Percentiles rank a stretch among this genome's conserved stretches.
Evolutionary conservation across 2,113 vertebrate genomes (phyloP).

Genomic region (Hemicordylus capensis): DNA sequence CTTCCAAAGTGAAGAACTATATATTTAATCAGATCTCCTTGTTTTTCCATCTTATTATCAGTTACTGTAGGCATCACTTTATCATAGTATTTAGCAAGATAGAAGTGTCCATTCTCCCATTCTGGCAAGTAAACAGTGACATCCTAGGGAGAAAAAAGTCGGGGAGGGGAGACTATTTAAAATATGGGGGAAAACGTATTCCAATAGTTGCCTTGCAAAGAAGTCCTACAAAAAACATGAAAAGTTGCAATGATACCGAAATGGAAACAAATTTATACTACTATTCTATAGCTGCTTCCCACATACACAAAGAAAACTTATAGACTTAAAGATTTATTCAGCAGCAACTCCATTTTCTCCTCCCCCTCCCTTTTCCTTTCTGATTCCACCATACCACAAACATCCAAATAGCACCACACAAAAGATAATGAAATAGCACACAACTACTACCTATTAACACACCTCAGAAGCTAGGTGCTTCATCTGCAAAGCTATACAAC

Average conservation of each 20-base stretch:
- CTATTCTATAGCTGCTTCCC: too few relatives aligned
- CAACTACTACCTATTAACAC: too few relatives aligned
- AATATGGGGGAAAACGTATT: not conserved
- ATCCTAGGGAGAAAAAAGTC: conserved; percentile 79
- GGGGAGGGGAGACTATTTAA: not conserved
- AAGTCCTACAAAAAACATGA: not conserved
- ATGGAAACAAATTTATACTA: not conserved
- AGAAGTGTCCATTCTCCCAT: conserved; percentile 99
- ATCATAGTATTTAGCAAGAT: conserved; percentile 97
- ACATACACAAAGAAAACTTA: too few relatives aligned
- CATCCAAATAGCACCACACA: too few relatives aligned
- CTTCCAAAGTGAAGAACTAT: conserved; percentile 96
- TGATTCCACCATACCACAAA: too few relatives aligned
- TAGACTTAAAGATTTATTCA: too few relatives aligned
- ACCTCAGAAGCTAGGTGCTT: too few relatives aligned
- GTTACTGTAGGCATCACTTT: conserved; percentile 99
- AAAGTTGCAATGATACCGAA: not conserved
- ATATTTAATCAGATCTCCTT: conserved; percentile 95
- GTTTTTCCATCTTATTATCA: conserved; percentile 98
- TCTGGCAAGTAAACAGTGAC: conserved; percentile 92
- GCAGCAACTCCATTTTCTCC: too few relatives aligned
- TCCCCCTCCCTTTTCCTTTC: too few relatives aligned
- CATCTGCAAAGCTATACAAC: too few relatives aligned
- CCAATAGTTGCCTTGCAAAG: not conserved
- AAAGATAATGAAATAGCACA: too few relatives aligned